These are phyloP conservation scores for Dysmachus trigonus DNA, from an alignment of 2,888 invertebrate genomes.

Conservation along the genomic window DNA sequence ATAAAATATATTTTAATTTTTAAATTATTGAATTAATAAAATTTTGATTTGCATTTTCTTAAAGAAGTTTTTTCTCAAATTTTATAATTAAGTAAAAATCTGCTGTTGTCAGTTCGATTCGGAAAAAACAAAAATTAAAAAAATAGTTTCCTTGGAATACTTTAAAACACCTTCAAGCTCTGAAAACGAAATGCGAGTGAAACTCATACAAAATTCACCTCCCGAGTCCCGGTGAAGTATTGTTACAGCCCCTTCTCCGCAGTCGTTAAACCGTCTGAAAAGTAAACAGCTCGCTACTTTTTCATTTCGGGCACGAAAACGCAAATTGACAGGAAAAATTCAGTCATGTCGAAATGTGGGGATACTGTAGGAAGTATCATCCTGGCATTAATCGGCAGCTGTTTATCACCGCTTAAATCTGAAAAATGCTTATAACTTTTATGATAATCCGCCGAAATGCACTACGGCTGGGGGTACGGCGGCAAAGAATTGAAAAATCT, in stretches of 20 bases:
- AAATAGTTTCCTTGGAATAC: not conserved
- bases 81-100: too few species aligned
- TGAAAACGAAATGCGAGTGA: not conserved
- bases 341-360: not conserved
- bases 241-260: not conserved
- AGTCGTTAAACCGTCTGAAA: not conserved
- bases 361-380: not conserved
- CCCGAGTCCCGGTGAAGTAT: not conserved
- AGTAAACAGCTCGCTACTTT: not conserved
- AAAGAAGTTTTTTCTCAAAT: too few species aligned
- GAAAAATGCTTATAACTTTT: conserved; percentile 24
- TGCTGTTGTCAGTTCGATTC: too few species aligned
- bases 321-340: not conserved
- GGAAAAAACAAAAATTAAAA: too few species aligned
- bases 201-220: not conserved
- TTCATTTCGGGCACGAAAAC: not conserved
- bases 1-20: too few species aligned
- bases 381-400: not conserved
- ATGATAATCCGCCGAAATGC: not conserved
- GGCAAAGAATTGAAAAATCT: conserved; percentile 5
- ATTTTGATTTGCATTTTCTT: too few species aligned
- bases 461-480: not conserved
- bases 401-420: conserved; percentile 24
- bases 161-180: not conserved
- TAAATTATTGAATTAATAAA: too few species aligned